These are phyloP conservation scores for Malacoctenus gilli DNA, from an alignment of 2,797 vertebrate genomes.

Conservation along the genomic window DNA sequence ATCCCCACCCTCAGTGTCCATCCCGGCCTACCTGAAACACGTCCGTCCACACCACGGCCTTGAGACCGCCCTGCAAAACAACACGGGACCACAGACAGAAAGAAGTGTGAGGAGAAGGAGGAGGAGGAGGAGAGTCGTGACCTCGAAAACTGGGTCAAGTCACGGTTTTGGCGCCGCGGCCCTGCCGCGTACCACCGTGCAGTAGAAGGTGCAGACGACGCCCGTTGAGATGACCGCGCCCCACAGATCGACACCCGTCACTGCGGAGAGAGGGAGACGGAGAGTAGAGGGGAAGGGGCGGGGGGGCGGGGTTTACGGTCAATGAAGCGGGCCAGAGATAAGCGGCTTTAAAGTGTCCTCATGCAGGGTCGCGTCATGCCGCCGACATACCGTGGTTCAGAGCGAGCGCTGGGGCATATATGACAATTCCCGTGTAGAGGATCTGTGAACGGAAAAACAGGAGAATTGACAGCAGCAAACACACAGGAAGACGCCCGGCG, in stretches of 20 bases:
- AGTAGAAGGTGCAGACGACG: constrained; percentile 96
- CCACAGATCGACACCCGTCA: constrained; percentile 94
- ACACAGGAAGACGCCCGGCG: not conserved
- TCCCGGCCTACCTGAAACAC: constrained; percentile 86
- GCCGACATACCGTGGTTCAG: constrained; percentile 82
- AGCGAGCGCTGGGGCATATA: constrained; percentile 83
- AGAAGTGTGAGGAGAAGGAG: too few species aligned
- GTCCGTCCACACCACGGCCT: constrained; percentile 97
- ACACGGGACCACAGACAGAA: too few species aligned
- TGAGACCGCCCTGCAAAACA: constrained; percentile 89
- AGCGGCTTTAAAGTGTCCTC: constrained; percentile 41
- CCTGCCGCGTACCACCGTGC: constrained; percentile 89
- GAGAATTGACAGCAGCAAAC: not conserved
- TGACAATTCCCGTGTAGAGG: constrained; percentile 84
- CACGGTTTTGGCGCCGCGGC: too few species aligned
- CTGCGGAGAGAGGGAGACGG: constrained; percentile 78
- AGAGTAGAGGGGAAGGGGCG: too few species aligned
- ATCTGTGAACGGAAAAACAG: constrained; percentile 65
- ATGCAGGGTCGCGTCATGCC: constrained; percentile 13
- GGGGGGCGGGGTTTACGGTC: not conserved
- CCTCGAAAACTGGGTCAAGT: too few species aligned
- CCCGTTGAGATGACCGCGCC: constrained; percentile 92
- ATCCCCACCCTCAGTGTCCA: too few species aligned
- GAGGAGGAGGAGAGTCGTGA: too few species aligned
- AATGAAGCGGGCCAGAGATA: constrained; percentile 19